A percentile compares a stretch with the other conserved stretches of the same genome.
Evolutionary conservation across 2,113 vertebrate species (phyloP).

Genomic region (Paradisaea rubra): DNA sequence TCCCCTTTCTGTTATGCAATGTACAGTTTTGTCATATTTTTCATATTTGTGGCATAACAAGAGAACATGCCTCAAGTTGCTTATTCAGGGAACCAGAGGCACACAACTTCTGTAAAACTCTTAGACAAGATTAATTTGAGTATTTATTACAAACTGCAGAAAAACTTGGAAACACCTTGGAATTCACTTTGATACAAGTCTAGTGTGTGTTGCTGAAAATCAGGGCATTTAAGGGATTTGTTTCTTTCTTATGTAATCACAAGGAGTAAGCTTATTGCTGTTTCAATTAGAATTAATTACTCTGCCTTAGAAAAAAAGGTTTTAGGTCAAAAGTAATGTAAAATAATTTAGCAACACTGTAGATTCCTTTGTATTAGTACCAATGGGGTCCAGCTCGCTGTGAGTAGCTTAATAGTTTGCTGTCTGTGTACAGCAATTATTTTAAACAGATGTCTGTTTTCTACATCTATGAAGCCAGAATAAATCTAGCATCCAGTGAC

Average conservation of each 20-base stretch:
- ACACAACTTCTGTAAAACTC: not conserved
- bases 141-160: not conserved
- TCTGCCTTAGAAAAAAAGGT: not conserved
- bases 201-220: not conserved
- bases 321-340: not conserved
- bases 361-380: not conserved
- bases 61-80: not conserved
- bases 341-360: not conserved
- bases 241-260: not conserved
- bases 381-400: not conserved
- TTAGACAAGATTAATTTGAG: not conserved
- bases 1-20: accelerated
- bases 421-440: not conserved
- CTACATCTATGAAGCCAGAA: not conserved
- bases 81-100: not conserved
- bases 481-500: not conserved
- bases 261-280: not conserved
- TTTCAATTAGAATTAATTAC: not conserved
- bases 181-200: not conserved
- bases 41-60: not conserved
- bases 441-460: not conserved
- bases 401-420: not conserved
- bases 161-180: not conserved
- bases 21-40: not conserved
- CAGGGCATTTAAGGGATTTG: not conserved